A percentile compares a stretch with the other conserved stretches of the same genome.
These are phyloP conservation scores for Plagodis pulveraria DNA, from an alignment of 2,888 invertebrate genomes.

Conservation along the genomic window DNA sequence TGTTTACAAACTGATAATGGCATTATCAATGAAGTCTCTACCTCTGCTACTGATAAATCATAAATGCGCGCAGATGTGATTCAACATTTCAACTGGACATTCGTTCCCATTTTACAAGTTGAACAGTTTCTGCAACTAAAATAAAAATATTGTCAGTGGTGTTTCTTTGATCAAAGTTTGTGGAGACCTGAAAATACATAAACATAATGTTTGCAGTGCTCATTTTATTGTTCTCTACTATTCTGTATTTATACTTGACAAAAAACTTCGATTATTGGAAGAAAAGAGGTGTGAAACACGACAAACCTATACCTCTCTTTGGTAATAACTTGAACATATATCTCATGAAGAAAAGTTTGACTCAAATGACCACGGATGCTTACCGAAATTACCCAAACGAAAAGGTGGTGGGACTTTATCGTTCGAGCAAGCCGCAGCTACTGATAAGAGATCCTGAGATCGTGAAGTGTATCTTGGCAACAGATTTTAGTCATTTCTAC, in stretches of 20 bases:
- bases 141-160: not conserved
- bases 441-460: slow-evolving; percentile 59
- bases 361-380: slow-evolving; percentile 45
- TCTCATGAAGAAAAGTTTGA: slow-evolving; percentile 45
- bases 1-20: no score
- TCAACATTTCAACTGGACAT: no score
- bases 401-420: slow-evolving; percentile 53
- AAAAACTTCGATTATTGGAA: slow-evolving; percentile 56
- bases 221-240: slow-evolving; percentile 1
- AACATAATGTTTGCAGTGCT: slow-evolving; percentile 4
- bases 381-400: slow-evolving; percentile 58
- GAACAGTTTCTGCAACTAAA: no score
- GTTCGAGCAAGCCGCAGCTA: slow-evolving; percentile 46
- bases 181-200: not conserved
- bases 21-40: no score
- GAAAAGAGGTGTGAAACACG: slow-evolving; percentile 52
- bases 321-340: slow-evolving; percentile 47
- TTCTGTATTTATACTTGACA: slow-evolving; percentile 48
- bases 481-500: slow-evolving; percentile 55
- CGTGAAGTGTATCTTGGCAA: slow-evolving; percentile 49
- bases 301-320: slow-evolving; percentile 47
- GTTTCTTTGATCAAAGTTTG: not conserved
- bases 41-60: no score
- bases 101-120: no score
- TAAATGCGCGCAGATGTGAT: no score